Percentiles rank a stretch among this genome's conserved stretches.
Evolutionary conservation across 2,797 vertebrate species (phyloP).

Genomic region (Malacoctenus gilli): DNA sequence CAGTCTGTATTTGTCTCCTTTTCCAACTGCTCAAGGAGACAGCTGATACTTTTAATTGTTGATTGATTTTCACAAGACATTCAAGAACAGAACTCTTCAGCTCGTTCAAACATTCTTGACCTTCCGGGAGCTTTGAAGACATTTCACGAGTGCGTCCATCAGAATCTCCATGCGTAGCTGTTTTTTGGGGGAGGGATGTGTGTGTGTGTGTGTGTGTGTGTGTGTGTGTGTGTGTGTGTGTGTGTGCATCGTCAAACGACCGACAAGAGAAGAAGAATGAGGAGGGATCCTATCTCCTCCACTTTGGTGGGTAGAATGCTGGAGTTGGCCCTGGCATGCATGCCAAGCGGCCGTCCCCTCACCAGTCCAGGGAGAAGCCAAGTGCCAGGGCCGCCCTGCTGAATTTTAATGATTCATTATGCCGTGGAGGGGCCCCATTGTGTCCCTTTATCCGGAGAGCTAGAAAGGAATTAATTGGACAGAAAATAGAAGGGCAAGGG

Average conservation of each 20-base stretch:
- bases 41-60: no score
- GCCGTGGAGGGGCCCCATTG: slow-evolving; percentile 88
- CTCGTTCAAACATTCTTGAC: no score
- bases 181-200: no score
- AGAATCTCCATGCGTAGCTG: no score
- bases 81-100: no score
- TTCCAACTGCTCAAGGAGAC: no score
- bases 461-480: slow-evolving; percentile 99
- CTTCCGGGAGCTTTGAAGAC: no score
- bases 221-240: no score
- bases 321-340: slow-evolving; percentile 82
- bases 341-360: slow-evolving; percentile 83
- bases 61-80: no score
- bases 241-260: slow-evolving; percentile 21
- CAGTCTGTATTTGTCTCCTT: no score
- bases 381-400: slow-evolving; percentile 87
- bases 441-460: slow-evolving; percentile 95
- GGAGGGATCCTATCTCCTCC: slow-evolving; percentile 56
- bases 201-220: no score
- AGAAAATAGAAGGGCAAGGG: slow-evolving; percentile 96
- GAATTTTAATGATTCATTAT: slow-evolving; percentile 99
- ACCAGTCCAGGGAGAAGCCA: slow-evolving; percentile 85
- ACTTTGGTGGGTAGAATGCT: slow-evolving; percentile 79
- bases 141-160: no score
- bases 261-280: slow-evolving; percentile 50